A percentile compares a stretch with the other conserved stretches of the same genome.
Conservation (phyloP, 2,113 vertebrate genomes). For the Nasalis larvatus region DNA sequence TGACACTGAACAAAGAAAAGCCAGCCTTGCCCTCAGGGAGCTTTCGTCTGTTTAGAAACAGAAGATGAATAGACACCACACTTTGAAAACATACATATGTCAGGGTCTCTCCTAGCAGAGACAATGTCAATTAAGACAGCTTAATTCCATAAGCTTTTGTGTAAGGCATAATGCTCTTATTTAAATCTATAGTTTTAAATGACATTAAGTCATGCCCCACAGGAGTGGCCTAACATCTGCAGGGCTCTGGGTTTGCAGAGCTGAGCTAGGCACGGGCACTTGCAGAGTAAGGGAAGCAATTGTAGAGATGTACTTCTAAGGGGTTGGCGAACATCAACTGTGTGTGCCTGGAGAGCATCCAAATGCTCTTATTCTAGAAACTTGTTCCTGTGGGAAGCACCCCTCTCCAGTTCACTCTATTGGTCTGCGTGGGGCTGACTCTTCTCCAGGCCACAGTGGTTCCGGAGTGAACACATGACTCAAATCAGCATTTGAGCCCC, state of each 20-base stretch:
- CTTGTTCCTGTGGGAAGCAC: background rate
- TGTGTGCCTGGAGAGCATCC: too few relatives aligned
- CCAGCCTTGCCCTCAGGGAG: background rate
- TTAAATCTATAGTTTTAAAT: too few relatives aligned
- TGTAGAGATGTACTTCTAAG: background rate
- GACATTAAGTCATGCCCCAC: too few relatives aligned
- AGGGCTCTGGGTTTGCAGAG: too few relatives aligned
- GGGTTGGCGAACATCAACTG: background rate
- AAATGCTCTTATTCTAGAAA: background rate
- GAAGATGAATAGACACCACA: background rate
- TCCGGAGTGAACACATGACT: background rate
- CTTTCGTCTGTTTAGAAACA: background rate
- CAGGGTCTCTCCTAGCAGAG: background rate
- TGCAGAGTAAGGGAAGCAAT: background rate
- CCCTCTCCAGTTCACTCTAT: background rate
- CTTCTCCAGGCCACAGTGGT: background rate
- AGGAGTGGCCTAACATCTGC: too few relatives aligned
- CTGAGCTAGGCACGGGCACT: fast-evolving
- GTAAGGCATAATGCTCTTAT: background rate
- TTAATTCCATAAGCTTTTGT: background rate
- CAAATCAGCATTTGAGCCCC: background rate
- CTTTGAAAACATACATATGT: background rate
- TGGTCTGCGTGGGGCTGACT: too few relatives aligned
- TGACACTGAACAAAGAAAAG: background rate
- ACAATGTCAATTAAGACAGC: background rate